Conservation (phyloP, 2,888 invertebrate species). For the Noctuana brunneofusca region DNA sequence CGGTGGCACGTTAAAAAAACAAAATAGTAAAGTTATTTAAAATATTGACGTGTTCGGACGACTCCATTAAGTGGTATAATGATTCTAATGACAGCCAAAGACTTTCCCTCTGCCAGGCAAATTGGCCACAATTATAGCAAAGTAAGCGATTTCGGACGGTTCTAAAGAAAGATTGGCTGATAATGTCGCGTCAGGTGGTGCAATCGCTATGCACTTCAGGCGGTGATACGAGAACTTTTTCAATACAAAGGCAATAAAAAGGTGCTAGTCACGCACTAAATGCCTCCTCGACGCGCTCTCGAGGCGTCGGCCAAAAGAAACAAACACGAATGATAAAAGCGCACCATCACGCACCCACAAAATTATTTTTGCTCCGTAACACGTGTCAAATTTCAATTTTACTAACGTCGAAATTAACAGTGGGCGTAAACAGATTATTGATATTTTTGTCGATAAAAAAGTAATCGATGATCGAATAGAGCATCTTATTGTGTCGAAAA, state of each 20-base stretch:
- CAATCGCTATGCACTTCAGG: constrained; percentile 44
- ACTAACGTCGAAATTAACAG: constrained; percentile 80
- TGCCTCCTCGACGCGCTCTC: constrained; percentile 60
- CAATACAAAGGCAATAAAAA: constrained; percentile 79
- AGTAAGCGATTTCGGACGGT: constrained; percentile 53
- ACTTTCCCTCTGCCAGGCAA: constrained; percentile 47
- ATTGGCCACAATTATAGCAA: constrained; percentile 62
- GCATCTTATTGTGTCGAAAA: constrained; percentile 66
- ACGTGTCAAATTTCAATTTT: constrained; percentile 82
- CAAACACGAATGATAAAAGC: constrained; percentile 74
- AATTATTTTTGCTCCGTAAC: constrained; percentile 80
- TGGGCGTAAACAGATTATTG: constrained; percentile 82
- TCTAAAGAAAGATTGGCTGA: constrained; percentile 49
- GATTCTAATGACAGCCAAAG: constrained; percentile 55
- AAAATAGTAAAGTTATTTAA: constrained; percentile 47
- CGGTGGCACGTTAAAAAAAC: constrained; percentile 50
- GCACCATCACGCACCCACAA: constrained; percentile 78
- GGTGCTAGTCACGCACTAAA: constrained; percentile 78
- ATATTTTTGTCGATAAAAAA: constrained; percentile 80
- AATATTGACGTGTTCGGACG: constrained; percentile 52
- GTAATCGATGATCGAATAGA: constrained; percentile 80
- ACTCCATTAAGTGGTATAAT: constrained; percentile 58
- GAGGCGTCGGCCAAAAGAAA: constrained; percentile 74
- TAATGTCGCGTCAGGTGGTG: constrained; percentile 59
- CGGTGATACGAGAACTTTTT: constrained; percentile 66